Evolutionary conservation across 1,140 invertebrate genomes (phyloP), one percentile per base, ranked within the genome.

Genomic region (Neodiprion pinetum): DNA sequence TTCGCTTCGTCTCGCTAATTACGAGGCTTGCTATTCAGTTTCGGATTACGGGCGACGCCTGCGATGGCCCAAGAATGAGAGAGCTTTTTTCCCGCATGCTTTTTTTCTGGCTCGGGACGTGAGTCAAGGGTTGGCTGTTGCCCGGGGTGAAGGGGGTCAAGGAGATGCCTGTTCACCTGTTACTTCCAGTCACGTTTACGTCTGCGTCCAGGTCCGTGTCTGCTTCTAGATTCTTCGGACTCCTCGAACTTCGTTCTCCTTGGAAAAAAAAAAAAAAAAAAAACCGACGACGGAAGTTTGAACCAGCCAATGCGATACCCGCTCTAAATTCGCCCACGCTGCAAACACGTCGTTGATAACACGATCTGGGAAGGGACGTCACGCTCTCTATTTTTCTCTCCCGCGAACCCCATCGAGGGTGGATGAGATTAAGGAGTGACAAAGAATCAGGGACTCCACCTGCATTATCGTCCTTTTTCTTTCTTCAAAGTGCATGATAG

Each of bases 111-210:
- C 2, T 40, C 11, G 53, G 11, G 53, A 12, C 53, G 53, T 12
- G 53, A 61, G 53, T 61, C 53, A 61, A 61, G 53, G 53, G 53
- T 61, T 14, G 53, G 53, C n/a, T 12, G 53, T 17, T 1, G 53
- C 11, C 53, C 11, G n/a, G n/a, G 7, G 11, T 14, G 53, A 61
- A 17, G n/a, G 3, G 11, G 53, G n/a, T 40, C 11, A 14, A 61
- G n/a, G 53, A 61, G 53, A 61, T 14, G 3, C 53, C 53, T 61
- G 53, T 61, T 61, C 53, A 61, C 53, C 53, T 61, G 53, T 61
- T 61, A 61, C 53, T 61, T 61, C 53, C n/a, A 61, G 11, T 61
- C 53, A 61, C 53, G 53, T 61, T 17, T 61, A 61, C 53, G 53
- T 61, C n/a, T 9, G n/a, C 50, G 50, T 53, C 50, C 10, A n/a